Evolutionary conservation across 2,113 vertebrate species (phyloP), one percentile per base, ranked within the genome.

Genomic region (Silurus meridionalis): DNA sequence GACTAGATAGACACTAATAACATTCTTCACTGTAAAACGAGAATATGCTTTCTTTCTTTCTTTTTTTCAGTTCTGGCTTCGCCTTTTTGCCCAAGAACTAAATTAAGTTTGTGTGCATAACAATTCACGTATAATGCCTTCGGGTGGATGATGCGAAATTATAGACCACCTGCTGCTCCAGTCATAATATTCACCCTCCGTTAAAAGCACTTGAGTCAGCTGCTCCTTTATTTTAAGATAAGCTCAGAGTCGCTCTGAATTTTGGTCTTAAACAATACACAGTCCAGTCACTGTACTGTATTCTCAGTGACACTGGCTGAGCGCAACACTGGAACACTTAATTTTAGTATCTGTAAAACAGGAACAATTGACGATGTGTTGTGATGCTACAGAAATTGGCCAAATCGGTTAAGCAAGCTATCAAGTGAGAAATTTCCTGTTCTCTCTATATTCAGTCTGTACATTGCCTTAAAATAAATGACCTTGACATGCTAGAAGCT

Each of bases 41-140:
- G 15, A 21, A 60, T 60, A 37, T 60, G 25, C 28, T 37, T 80
- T 57, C n/a, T 28, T 60, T 58, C 55, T 15, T 57, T 5, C 13
- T 58, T 80, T 58, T 60, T 60, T 80, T 21, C 15, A 46, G 15
- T 46, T 80, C 17, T 2, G n/a, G 77, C 25, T 79, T 79, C 58
- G 55, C 25, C 9, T 79, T 37, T 79, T 57, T 79, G n/a, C n/a
- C n/a, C 25, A 55, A 37, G 57, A 80, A 80, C 15, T 46, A 46
- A 80, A 80, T 80, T 46, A 80, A 60, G 57, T 60, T 80, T 60
- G 78, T 46, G 57, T 60, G 78, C 25, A 58, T 60, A 60, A 80
- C 25, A 11, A 80, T 19, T 55, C 77, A 46, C 55, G 21, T 80
- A 80, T 58, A 60, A 60, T 60, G 78, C 28, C 78, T 80, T 60